phyloP scores from a whole-genome alignment of 2,113 vertebrate genomes.

The Lota lota region DNA sequence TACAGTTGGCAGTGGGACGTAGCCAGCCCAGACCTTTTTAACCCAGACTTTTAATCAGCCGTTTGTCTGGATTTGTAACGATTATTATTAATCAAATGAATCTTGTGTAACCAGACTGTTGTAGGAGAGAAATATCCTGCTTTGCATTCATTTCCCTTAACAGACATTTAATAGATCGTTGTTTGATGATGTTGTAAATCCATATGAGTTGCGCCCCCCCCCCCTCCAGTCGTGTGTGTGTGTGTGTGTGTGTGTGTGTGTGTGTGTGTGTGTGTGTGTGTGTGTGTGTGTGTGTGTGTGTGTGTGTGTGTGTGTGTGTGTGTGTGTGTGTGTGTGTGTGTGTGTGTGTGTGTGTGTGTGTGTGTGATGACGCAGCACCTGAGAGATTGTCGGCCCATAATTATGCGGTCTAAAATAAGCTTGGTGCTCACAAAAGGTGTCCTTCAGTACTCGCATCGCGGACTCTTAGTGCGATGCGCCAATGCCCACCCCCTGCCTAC shows the following conservation, averaged over 20 bases:
- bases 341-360: conserved; percentile 41
- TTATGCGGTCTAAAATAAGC: conserved; percentile 65
- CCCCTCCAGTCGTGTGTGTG: too few species aligned
- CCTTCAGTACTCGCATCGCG: conserved; percentile 52
- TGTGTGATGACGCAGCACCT: conserved; percentile 61
- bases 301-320: conserved; percentile 21
- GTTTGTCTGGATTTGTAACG: not conserved
- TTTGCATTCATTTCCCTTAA: conserved; percentile 19
- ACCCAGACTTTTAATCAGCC: not conserved
- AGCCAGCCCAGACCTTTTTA: conserved; percentile 1
- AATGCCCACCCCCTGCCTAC: conserved; percentile 35
- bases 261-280: conserved; percentile 38
- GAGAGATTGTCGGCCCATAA: conserved; percentile 53
- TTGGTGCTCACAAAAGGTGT: conserved; percentile 57
- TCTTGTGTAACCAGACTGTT: not conserved
- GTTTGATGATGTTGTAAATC: too few species aligned
- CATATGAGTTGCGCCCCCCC: too few species aligned
- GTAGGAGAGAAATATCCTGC: conserved; percentile 11
- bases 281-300: conserved; percentile 41
- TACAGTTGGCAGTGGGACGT: not conserved
- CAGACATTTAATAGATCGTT: too few species aligned
- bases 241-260: too few species aligned
- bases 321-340: conserved; percentile 11
- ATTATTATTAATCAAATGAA: not conserved
- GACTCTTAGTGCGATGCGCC: conserved; percentile 45